Evolutionary conservation across 2,888 invertebrate species (phyloP), one percentile per base, ranked within the genome.

Genomic region (Ctena decussata): DNA sequence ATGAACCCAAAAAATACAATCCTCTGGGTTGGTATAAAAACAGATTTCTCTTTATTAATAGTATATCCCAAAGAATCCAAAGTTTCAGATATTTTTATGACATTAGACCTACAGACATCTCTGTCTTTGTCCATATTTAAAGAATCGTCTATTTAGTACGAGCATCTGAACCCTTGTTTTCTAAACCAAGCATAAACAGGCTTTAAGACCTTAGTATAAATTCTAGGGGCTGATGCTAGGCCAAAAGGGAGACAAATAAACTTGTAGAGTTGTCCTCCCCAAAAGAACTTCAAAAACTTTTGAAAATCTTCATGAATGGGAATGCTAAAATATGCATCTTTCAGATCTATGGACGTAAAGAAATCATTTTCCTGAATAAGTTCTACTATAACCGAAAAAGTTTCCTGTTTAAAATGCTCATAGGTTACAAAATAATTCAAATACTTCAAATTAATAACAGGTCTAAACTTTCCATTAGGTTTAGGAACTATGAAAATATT

Each of bases 141-240:
- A 39, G 84, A 88, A 76, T 88, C 85, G 78, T 88, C 85, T 24
- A 88, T 84, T 30, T 85, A 88, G 70, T 84, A 83, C 60, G 46
- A 72, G 65, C 84, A 84, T 41, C 85, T 30, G 15, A 86, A 82
- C 8, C 78, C 82, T 44, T 49, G 27, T 39, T 37, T 39, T 44
- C 86, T 77, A 27, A 84, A 84, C 27, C 35, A 46, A 24, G 81
- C 77, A 86, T 78, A 86, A 6, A 89, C 49, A 37, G 89, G 89
- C 57, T 84, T 89, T 49, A 84, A 69, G 15, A 81, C 37, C 72
- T 86, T 86, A 15, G 86, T 89, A 70, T 85, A 89, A 21, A 83
- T 46, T n/a, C 83, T 78, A 32, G 87, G 85, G 8, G 74, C 77
- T 21, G 72, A 65, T 18, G 80, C 75, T 12, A 83, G 35, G 0